Percentiles rank a stretch among this genome's conserved stretches.
Conservation (phyloP, 2,888 invertebrate species). For the Thereva unica region DNA sequence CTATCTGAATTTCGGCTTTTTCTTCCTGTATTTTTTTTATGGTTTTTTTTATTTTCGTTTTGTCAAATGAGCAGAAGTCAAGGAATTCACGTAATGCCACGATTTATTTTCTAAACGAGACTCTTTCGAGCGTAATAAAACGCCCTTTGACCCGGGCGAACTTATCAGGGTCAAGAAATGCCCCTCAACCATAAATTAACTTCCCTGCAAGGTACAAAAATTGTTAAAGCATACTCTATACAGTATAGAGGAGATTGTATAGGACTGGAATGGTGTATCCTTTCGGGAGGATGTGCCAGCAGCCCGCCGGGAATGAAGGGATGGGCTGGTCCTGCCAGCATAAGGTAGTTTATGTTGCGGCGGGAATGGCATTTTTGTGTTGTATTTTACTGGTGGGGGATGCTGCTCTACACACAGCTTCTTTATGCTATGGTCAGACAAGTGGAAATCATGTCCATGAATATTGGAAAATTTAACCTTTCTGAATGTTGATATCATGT, state of each 20-base stretch:
- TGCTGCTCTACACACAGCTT: neutral
- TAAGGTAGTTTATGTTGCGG: too few relatives aligned
- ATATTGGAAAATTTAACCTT: slow-evolving; percentile 6
- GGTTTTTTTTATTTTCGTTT: neutral
- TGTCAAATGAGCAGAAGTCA: slow-evolving; percentile 10
- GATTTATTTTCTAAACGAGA: slow-evolving; percentile 19
- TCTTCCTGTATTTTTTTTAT: too few relatives aligned
- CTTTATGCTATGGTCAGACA: slow-evolving; percentile 3
- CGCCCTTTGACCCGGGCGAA: slow-evolving; percentile 10
- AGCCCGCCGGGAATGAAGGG: too few relatives aligned
- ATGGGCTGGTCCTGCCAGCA: too few relatives aligned
- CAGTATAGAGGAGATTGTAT: too few relatives aligned
- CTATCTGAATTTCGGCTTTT: too few relatives aligned
- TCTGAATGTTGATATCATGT: slow-evolving; percentile 1
- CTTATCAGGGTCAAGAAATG: slow-evolving; percentile 9
- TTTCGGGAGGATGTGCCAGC: too few relatives aligned
- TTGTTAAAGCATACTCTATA: neutral
- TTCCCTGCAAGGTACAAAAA: slow-evolving; percentile 5
- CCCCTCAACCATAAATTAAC: slow-evolving; percentile 7
- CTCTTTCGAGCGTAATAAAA: slow-evolving; percentile 9
- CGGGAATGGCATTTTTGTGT: neutral
- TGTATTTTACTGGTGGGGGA: neutral
- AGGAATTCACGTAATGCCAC: slow-evolving; percentile 8
- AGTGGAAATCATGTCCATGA: slow-evolving; percentile 8
- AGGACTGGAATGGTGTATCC: too few relatives aligned